Evolutionary conservation across 2,113 vertebrate genomes (phyloP), one percentile per base, ranked within the genome.

Genomic region (Larimichthys polyactis): DNA sequence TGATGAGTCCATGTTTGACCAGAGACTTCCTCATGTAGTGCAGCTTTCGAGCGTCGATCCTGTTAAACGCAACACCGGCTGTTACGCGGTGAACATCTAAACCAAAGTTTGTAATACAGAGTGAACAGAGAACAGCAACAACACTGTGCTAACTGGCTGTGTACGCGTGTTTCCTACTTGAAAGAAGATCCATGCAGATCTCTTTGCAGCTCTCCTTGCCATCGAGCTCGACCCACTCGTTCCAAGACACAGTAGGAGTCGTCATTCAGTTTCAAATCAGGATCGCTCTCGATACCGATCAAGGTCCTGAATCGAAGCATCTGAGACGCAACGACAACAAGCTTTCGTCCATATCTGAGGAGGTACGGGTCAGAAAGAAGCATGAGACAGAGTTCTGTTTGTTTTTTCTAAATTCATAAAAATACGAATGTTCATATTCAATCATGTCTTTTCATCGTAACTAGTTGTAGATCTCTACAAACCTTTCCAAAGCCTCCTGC

Each of bases 201-300:
- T 49, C 96, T 96, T 84, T 99, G 98, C 1, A 99, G 95, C 89
- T 99, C 98, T 3, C 98, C 98, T 81, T 99, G 97, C 98, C 98
- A 99, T 36, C 98, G 94, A 0, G 96, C 96, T 57, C 98, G 95
- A 22, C 97, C 98, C 48, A 99, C 86, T 8, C 97, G 94, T 84
- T 99, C 98, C 94, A 99, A 36, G 20, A 99, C 96, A 44, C 98
- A 99, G 94, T 98, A 99, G 8, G 97, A 97, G 67, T 96, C 96
- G 60, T 97, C 97, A 0, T 91, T 93, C 3, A 99, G 96, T 71
- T 96, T 97, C 82, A 98, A 22, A 59, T 99, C 97, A 0, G 98
- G 97, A 78, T 99, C 97, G 0, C 96, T 96, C 83, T 97, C 95
- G 0, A 49, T 83, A 9, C 98, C 97, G 19, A 99, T 96, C 68